A percentile compares a stretch with the other conserved stretches of the same genome.
These are phyloP conservation scores for Leptopilina boulardi DNA, from an alignment of 1,140 invertebrate species.

Conservation along the genomic window DNA sequence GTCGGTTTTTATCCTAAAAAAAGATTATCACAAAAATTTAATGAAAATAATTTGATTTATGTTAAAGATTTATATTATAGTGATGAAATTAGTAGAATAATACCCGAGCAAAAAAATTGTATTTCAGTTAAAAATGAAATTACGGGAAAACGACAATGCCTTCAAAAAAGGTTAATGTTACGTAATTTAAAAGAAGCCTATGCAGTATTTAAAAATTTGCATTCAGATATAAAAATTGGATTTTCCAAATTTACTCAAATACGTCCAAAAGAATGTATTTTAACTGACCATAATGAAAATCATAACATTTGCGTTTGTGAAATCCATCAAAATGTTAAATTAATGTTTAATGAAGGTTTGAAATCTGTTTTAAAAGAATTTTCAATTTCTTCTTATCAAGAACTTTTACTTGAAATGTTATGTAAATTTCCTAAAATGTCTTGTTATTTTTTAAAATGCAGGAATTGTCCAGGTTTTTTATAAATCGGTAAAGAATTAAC, in stretches of 20 bases:
- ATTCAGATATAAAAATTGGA: slow-evolving; percentile 32
- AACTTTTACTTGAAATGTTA: slow-evolving; percentile 15
- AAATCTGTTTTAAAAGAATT: slow-evolving; percentile 14
- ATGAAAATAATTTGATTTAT: background rate
- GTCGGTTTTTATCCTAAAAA: too few relatives aligned
- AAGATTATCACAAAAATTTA: background rate
- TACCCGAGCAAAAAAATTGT: slow-evolving; percentile 15
- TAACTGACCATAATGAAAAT: slow-evolving; percentile 35
- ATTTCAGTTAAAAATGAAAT: background rate
- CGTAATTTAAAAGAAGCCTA: slow-evolving; percentile 30
- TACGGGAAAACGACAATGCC: too few relatives aligned
- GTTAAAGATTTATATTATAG: background rate
- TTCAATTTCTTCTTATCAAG: too few relatives aligned
- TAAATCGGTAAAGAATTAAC: slow-evolving; percentile 30
- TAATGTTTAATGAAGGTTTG: too few relatives aligned
- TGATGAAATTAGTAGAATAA: slow-evolving; percentile 34
- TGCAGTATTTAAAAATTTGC: slow-evolving; percentile 17
- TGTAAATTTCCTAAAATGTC: background rate
- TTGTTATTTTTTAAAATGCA: slow-evolving; percentile 4
- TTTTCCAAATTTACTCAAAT: too few relatives aligned
- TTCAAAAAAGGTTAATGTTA: too few relatives aligned
- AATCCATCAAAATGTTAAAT: too few relatives aligned
- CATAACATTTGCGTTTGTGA: too few relatives aligned
- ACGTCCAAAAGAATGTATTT: slow-evolving; percentile 36
- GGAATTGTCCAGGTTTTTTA: slow-evolving; percentile 3